Percentiles rank a stretch among this genome's conserved stretches.
These are phyloP conservation scores for Hydriomena furcata DNA, from an alignment of 2,888 invertebrate species.

Conservation along the genomic window DNA sequence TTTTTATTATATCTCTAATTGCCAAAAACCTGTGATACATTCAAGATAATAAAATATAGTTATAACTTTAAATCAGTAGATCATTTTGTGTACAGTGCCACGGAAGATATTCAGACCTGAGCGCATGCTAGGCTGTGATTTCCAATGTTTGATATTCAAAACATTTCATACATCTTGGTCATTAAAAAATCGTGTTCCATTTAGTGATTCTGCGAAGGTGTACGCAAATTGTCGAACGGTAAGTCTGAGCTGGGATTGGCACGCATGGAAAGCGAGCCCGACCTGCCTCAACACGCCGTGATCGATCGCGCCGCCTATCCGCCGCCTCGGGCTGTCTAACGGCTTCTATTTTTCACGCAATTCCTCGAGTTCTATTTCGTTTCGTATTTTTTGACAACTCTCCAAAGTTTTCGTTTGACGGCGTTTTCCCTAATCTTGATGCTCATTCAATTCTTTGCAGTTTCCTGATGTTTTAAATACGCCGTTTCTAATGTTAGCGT, in stretches of 20 bases:
- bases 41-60: no score
- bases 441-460: conserved; percentile 10
- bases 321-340: conserved; percentile 52
- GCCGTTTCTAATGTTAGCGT: background rate
- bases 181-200: background rate
- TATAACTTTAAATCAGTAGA: no score
- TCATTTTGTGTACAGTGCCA: no score
- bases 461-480: background rate
- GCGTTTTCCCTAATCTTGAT: conserved; percentile 9
- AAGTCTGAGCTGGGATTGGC: conserved; percentile 26
- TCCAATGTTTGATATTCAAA: no score
- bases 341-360: conserved; percentile 47
- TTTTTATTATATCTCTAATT: no score
- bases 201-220: background rate
- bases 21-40: no score
- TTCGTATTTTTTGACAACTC: conserved; percentile 26
- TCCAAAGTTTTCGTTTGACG: conserved; percentile 25
- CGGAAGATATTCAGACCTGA: no score
- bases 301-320: conserved; percentile 67
- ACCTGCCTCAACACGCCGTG: conserved; percentile 72
- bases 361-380: conserved; percentile 16
- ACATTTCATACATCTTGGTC: no score
- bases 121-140: no score
- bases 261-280: conserved; percentile 53
- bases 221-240: background rate